Base-by-base conservation (phyloP, 2,797 vertebrate genomes). In the Diplodus puntazzo region DNA sequence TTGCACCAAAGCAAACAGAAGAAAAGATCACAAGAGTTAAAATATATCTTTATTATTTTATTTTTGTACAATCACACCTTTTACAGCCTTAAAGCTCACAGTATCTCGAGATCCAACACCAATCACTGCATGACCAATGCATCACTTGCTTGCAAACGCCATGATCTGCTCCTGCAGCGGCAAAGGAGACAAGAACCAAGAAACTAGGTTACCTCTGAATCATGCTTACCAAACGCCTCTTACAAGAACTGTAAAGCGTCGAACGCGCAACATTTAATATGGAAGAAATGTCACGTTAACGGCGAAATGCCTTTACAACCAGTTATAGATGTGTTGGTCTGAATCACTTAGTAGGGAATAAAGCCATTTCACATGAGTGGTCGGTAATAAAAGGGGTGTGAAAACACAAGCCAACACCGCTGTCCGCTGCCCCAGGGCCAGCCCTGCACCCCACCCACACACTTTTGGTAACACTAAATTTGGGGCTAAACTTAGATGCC, bases 121-220 rank as follows among this genome's bases (percentile, higher is more conserved):
- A 8, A 67, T 63, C 13, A 53, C 48, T 53, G 61, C 70, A 8
- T 13, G 68, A 53, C 42, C 21, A 59, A 57, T 55, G 54, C 49
- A 48, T 98, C 94, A 99, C 81, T 97, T 98, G 94, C 96, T 99
- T 69, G 98, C 98, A 88, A 96, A 99, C 16, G 96, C 95, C 93
- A 99, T 96, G 69, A 99, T 99, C 94, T 99, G 96, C 80, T 98
- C 97, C 98, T 99, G 91, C 95, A 82, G 73, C 73, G 93, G 87
- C 81, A 83, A 88, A 83, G 82, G 83, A 90, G 76, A 73, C 42
- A 77, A 57, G 4, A 74, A 43, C 30, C 80, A n/a, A 79, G 45
- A 81, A 60, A 77, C 61, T 53, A 23, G 30, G 42, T 59, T 45
- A 79, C 49, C 53, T 77, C 62, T 79, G 42, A 82, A 27, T 80